Base-by-base conservation (phyloP, 2,797 vertebrate species). In the Fratercula arctica region DNA sequence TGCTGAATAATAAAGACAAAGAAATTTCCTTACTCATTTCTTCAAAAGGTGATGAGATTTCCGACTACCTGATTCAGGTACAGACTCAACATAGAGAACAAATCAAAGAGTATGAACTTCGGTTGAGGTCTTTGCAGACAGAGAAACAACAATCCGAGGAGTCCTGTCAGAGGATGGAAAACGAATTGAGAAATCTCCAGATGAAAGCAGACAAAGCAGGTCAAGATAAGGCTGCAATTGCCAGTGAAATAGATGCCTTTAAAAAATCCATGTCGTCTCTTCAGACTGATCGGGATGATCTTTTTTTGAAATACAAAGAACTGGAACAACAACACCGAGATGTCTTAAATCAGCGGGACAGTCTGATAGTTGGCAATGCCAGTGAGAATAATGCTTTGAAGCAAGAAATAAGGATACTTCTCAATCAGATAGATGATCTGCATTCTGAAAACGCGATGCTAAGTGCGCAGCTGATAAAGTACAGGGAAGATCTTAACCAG, bases 371-470 rank as follows among this genome's bases (percentile, higher is more conserved):
- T 46, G 97, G 97, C 18, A 98, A 92, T 64, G 96, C 95, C 2
- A 97, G 95, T 35, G 97, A 98, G 89, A 97, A 89, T 72, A 98
- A 96, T 90, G 97, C 97, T 83, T 95, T 99, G n/a, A 99, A 99
- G 94, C 97, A 98, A 68, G 98, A 99, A 59, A 94, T 99, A 41
- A 98, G 98, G 76, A 96, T 97, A 11, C 93, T 99, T 25, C 87
- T 99, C 18, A 98, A 99, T 94, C 98, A 98, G 92, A 98, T 98
- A 96, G 99, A 99, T 60, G 99, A 99, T 95, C 98, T 99, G 18
- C 99, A 99, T 96, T 99, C 99, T 12, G 99, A 99, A 97, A 99
- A 99, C 6, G 99, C 99, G 4, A 98, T 99, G 99, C 98, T 99
- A 43, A 98, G 98, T 95, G 99, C 99, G 11, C 99, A 99, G 45